A percentile compares a stretch with the other conserved stretches of the same genome.
phyloP scores from a whole-genome alignment of 2,113 vertebrate species.

The Cyanoderma ruficeps region DNA sequence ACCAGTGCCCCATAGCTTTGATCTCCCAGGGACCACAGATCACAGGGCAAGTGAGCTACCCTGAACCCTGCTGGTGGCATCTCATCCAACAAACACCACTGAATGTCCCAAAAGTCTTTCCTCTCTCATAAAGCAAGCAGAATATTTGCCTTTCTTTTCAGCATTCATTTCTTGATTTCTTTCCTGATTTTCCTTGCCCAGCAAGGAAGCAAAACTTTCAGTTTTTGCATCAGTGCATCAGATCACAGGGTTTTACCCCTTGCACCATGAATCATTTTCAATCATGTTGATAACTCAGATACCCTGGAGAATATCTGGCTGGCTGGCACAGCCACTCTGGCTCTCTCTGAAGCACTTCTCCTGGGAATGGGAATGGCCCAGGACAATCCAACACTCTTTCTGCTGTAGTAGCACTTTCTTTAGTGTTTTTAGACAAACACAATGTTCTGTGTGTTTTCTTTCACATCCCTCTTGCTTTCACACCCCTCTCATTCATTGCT shows the following conservation, averaged over 20 bases:
- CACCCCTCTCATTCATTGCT: background rate
- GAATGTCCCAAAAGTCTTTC: background rate
- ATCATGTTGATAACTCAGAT: background rate
- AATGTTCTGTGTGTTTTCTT: background rate
- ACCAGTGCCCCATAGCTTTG: background rate
- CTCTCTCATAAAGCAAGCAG: background rate
- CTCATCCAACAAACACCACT: background rate
- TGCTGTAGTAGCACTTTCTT: background rate
- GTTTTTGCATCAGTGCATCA: rapidly evolving
- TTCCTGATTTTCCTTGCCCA: background rate
- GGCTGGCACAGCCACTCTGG: rapidly evolving
- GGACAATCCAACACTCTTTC: background rate
- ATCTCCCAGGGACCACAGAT: background rate
- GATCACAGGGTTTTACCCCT: background rate
- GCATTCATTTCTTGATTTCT: background rate
- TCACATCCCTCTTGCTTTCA: background rate
- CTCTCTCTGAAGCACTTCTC: background rate
- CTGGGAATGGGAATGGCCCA: background rate
- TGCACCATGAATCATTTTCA: background rate
- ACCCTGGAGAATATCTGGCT: background rate
- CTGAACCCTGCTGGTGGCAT: background rate
- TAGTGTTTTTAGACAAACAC: background rate
- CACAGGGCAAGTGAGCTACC: background rate
- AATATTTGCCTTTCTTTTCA: background rate
- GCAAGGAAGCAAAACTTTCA: background rate